Evolutionary conservation across 2,113 vertebrate genomes (phyloP).

Genomic region (Xenus cinereus): DNA sequence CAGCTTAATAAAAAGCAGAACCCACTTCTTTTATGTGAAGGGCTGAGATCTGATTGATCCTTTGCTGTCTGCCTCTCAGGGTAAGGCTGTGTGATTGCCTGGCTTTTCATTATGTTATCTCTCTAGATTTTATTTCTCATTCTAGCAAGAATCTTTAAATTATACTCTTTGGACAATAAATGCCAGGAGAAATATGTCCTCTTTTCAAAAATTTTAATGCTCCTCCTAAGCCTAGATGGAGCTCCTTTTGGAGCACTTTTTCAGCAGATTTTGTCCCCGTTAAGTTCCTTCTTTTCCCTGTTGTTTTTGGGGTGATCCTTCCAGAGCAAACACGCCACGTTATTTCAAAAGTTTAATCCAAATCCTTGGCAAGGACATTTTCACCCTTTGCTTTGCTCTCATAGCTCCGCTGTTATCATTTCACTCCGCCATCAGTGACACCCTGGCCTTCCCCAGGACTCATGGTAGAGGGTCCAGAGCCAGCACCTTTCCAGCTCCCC

Average conservation of each 20-base stretch:
- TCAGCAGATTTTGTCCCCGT: not conserved
- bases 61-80: not conserved
- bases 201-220: not conserved
- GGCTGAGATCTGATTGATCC: slow-evolving; percentile 30
- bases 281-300: not conserved
- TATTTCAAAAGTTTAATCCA: not conserved
- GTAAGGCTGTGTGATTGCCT: slow-evolving; percentile 23
- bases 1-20: slow-evolving; percentile 31
- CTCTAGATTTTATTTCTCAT: slow-evolving; percentile 17
- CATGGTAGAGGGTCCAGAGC: not conserved
- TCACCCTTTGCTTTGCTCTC: not conserved
- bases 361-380: not conserved
- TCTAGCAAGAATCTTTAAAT: slow-evolving; percentile 9
- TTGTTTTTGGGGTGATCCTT: not conserved
- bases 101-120: slow-evolving; percentile 30
- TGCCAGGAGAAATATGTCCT: not conserved
- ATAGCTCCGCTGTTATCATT: not conserved
- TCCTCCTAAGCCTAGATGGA: not conserved
- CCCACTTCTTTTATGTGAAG: not conserved
- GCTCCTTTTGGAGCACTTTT: not conserved
- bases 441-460: not conserved
- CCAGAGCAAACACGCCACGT: not conserved
- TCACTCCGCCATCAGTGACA: not conserved
- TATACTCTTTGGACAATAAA: slow-evolving; percentile 19
- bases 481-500: not conserved